Evolutionary conservation across 1,140 invertebrate species (phyloP).

Genomic region (Drosophila tani): DNA sequence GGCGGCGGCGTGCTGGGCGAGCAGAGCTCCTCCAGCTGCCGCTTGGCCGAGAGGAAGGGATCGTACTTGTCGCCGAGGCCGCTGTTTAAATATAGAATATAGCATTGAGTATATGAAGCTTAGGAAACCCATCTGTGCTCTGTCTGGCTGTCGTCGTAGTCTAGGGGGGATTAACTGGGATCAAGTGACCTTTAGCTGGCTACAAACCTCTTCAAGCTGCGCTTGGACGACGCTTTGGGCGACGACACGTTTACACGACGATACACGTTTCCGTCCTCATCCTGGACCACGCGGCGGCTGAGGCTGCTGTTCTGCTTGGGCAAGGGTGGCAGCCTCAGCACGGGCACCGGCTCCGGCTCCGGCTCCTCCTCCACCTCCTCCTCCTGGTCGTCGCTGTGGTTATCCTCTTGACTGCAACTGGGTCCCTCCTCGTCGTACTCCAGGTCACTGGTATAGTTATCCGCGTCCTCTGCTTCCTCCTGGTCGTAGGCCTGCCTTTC

Average conservation of each 20-base stretch:
- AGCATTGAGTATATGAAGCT: neutral
- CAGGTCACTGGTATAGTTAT: conserved; percentile 22
- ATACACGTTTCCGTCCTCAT: conserved; percentile 54
- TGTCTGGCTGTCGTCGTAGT: conserved; percentile 64
- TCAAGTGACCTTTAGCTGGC: neutral
- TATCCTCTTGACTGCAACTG: neutral
- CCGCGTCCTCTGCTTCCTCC: conserved; percentile 31
- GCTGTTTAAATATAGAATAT: conserved; percentile 24
- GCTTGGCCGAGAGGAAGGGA: conserved; percentile 89
- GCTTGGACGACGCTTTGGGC: neutral
- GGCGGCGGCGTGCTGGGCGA: conserved; percentile 80
- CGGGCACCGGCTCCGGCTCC: neutral
- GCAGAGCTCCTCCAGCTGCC: conserved; percentile 89
- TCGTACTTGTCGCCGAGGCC: conserved; percentile 87
- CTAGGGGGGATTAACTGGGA: conserved; percentile 6
- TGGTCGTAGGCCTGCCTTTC: neutral
- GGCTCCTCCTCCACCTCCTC: neutral
- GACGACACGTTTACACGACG: conserved; percentile 55
- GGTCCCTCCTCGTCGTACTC: conserved; percentile 11
- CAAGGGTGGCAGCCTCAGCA: conserved; percentile 15
- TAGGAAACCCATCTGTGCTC: conserved; percentile 34
- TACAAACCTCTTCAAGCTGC: conserved; percentile 57
- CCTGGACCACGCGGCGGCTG: conserved; percentile 46
- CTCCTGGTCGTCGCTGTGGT: conserved; percentile 10
- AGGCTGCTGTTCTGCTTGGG: conserved; percentile 22